Conservation (phyloP, 2,797 vertebrate genomes). For the Poecilia velifera region DNA sequence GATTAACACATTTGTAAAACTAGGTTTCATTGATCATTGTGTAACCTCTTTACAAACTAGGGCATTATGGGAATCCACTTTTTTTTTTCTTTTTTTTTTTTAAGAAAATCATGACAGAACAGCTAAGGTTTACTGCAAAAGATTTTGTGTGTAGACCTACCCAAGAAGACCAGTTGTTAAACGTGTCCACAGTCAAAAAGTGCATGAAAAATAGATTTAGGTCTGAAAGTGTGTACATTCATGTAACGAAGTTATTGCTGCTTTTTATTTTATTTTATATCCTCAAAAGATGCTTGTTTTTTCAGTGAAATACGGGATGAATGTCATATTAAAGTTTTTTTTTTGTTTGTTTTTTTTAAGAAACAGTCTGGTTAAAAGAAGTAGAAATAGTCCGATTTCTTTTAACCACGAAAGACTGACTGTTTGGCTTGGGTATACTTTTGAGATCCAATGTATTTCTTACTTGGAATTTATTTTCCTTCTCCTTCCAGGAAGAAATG, state of each 20-base stretch:
- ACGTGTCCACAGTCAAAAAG: not conserved
- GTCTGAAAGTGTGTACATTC: not conserved
- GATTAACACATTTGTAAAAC: not conserved
- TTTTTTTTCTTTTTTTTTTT: not conserved
- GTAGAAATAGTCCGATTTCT: not conserved
- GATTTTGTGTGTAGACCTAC: not conserved
- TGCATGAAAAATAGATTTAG: not conserved
- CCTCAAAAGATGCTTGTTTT: not conserved
- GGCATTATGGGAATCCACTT: not conserved
- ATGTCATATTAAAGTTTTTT: not conserved
- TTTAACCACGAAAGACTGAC: not conserved
- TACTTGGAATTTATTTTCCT: not conserved
- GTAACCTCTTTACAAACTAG: not conserved
- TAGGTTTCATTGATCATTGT: not conserved
- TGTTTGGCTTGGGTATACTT: not conserved
- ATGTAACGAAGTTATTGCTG: not conserved
- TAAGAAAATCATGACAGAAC: not conserved
- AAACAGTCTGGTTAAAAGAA: too few species aligned
- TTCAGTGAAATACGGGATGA: not conserved
- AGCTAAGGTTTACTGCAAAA: not conserved
- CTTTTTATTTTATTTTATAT: not conserved
- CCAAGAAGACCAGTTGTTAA: not conserved
- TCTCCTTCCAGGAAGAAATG: not conserved
- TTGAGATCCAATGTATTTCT: not conserved
- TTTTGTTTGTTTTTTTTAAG: too few species aligned